Evolutionary conservation across 1,140 invertebrate species (phyloP).

Genomic region (Brachionus manjavacas): DNA sequence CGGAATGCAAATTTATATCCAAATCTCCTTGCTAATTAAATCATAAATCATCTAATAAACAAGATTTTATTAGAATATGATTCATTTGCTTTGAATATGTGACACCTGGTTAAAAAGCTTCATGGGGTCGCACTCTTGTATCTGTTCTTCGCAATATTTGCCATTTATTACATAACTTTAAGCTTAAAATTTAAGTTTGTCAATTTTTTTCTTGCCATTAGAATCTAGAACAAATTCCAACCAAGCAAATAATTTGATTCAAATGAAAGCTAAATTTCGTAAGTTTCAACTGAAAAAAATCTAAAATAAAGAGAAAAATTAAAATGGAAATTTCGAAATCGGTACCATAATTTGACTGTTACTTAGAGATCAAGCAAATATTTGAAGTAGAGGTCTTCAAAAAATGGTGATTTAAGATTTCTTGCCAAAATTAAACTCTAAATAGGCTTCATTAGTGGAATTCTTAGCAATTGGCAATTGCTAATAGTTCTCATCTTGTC

Average conservation of each 20-base stretch:
- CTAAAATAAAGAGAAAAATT: neutral
- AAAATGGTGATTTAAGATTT: neutral
- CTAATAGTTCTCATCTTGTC: neutral
- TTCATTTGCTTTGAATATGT: neutral
- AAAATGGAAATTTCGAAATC: neutral
- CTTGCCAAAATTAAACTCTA: neutral
- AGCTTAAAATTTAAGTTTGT: neutral
- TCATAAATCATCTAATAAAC: conserved; percentile 30
- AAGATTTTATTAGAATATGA: conserved; percentile 29
- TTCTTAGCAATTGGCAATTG: neutral
- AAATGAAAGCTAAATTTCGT: neutral
- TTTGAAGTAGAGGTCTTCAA: neutral
- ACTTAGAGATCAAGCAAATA: conserved; percentile 3
- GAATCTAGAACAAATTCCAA: neutral
- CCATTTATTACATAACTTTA: neutral
- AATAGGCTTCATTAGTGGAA: neutral
- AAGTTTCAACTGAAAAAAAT: neutral
- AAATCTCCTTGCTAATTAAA: neutral
- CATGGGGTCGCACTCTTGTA: neutral
- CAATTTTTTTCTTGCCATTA: neutral
- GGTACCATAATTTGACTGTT: neutral
- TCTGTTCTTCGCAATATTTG: neutral
- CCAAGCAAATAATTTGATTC: neutral
- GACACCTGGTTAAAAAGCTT: neutral
- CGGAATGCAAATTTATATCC: conserved; percentile 17